Base-by-base conservation (phyloP, 2,888 invertebrate genomes). In the Willowsia nigromaculata region DNA sequence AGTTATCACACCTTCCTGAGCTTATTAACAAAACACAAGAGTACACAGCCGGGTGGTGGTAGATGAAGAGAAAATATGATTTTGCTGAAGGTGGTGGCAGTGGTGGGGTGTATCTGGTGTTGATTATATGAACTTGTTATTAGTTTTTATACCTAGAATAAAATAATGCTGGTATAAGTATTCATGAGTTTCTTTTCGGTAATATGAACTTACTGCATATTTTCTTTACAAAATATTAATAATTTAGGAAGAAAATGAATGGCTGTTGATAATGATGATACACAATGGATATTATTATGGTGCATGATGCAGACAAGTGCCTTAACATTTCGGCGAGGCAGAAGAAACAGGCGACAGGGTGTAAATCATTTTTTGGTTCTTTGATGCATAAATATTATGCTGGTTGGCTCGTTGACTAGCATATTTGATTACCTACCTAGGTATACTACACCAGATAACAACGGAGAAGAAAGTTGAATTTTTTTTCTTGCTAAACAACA, bases 1-100 rank as follows among this genome's bases (percentile, higher is more conserved):
- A 68, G 68, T 68, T 68, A 68, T 83, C 83, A 83, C 83, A 83
- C 83, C 68, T 83, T 83, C 53, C 65, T 25, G 50, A 83, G 83
- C 83, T 83, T 68, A 83, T 83, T 83, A 83, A 83, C 18, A 68
- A 83, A 65, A 83, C 80, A 59, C 22, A 80, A 9, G n/a, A 27
- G 65, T n/a, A n/a, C n/a, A 65, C 6, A 30, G 68, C 40, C 18
- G 18, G 68, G 22, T 22, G 68, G 68, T 40, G 40, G 22, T 37
- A 22, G 40, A 40, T 13, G 15, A 40, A 22, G 6, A 40, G 11
- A 15, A 68, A 68, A 40, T 68, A 40, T 68, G 18, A 18, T 68
- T 68, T 18, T 40, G 30, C 6, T 68, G 65, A 40, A 40, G 37
- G 40, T 7, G 68, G 30, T 62, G 30, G 27, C 4, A 11, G 50